Evolutionary conservation across 2,888 invertebrate species (phyloP), one percentile per base, ranked within the genome.

Genomic region (Caenorhabditis auriculariae): DNA sequence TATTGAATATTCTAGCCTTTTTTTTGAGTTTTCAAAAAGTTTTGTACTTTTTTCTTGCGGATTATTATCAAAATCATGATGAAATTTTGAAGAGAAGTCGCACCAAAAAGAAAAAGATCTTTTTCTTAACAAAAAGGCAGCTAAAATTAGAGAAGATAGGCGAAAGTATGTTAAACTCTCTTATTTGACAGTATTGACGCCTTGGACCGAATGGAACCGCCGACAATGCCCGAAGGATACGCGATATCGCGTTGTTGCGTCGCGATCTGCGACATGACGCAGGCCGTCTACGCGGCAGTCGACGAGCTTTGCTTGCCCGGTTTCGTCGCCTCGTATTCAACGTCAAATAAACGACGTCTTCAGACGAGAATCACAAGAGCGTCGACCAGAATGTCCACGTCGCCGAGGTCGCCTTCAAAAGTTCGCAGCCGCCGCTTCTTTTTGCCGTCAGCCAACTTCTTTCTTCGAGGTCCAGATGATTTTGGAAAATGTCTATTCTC

Each of bases 201-300:
- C 89, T 83, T 95, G 76, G 98, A 98, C 81, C 92, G 94, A 82
- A 87, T 89, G 19, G 96, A 98, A 77, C 91, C 95, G 6, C 94
- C 94, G 0, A 83, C 87, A 12, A 90, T 96, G 69, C 91, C 91
- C n/a, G 94, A 96, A 68, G 95, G 96, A 0, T 98, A 96, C 84
- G 93, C 94, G 4, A 90, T 98, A 60, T 94, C 95, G 0, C 88
- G 96, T n/a, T 55, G 60, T 26, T 60, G 62, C 38, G 63, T 62
- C 0, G 63, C 60, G 4, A 28, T 70, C 2, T 54, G 60, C 21
- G 70, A 70, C 43, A 35, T 66, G 52, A 52, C 64, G 0, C 66
- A 66, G 39, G 51, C 63, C 6, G 42, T 64, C 4, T 67, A 59
- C 32, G 50, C 57, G 1, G 51, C 64, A 12, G 57, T 67, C n/a